Base-by-base conservation (phyloP, 1,140 invertebrate genomes). In the Zaprionus africanus region DNA sequence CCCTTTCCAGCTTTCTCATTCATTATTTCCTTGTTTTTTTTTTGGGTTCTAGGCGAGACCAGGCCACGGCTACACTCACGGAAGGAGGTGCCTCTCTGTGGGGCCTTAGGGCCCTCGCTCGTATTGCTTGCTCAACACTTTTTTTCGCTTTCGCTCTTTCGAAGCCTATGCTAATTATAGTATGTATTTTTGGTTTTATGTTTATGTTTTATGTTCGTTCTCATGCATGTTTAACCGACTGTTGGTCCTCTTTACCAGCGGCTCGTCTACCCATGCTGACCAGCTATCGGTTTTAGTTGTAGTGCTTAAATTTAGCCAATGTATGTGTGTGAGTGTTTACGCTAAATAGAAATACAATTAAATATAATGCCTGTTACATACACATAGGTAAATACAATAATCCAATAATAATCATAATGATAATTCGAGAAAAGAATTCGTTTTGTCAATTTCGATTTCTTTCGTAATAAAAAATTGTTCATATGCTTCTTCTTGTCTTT, bases 221-320 rank as follows among this genome's bases (percentile, higher is more conserved):
- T 59, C 28, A 61, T 75, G 62, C 63, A 60, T 69, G 73, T 90
- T 90, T 72, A 82, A 90, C 85, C 85, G 85, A 90, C 81, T 79
- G 82, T 90, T 90, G 86, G 86, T 91, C 86, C 86, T 91, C 86
- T 87, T 91, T 81, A 91, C 86, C 86, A 90, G 86, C 86, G 80
- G 82, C 78, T 82, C 61, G 76, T 62, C 38, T 60, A 60, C 69
- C 72, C 68, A 69, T 69, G 54, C 63, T 77, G 76, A 81, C 61
- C 70, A 81, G 63, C 65, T 77, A 83, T 81, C 74, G 68, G 69
- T 79, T 77, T 58, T 72, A 68, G 53, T 67, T 71, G 34, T 59
- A 59, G 53, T 83, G 76, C 81, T 83, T 82, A 82, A 79, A 64
- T 49, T 68, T 71, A 71, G 60, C 60, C 65, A 58, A 68, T 63